Evolutionary conservation across 2,888 invertebrate species (phyloP).

Genomic region (Exephanes ischioxanthus): DNA sequence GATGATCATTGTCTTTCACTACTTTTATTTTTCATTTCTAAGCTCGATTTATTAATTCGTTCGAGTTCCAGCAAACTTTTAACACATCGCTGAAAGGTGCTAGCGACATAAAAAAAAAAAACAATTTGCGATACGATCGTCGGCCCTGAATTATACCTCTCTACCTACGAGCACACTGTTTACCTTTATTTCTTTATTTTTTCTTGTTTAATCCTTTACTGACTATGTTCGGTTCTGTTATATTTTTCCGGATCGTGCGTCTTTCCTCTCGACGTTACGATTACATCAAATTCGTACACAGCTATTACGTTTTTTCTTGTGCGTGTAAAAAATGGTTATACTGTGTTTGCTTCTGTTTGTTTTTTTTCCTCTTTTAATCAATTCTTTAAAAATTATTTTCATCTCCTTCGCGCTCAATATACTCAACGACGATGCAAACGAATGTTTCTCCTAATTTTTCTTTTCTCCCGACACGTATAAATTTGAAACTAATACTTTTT

Average conservation of each 20-base stretch:
- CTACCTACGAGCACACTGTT: constrained; percentile 68
- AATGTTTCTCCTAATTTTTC: constrained; percentile 39
- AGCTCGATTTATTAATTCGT: constrained; percentile 70
- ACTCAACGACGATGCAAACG: constrained; percentile 22
- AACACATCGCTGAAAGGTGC: constrained; percentile 32
- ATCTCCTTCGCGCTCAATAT: constrained; percentile 23
- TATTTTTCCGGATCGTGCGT: constrained; percentile 1
- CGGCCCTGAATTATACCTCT: constrained; percentile 59
- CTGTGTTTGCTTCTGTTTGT: constrained; percentile 30
- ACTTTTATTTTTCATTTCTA: constrained; percentile 53
- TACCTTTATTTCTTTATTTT: constrained; percentile 35
- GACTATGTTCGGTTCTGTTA: constrained; percentile 22
- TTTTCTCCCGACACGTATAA: constrained; percentile 36
- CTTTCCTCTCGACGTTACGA: constrained; percentile 56
- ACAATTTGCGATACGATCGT: constrained; percentile 65
- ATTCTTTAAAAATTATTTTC: constrained; percentile 9
- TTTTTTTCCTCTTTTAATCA: not conserved
- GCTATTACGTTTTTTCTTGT: constrained; percentile 65
- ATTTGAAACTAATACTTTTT: constrained; percentile 66
- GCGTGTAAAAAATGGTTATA: constrained; percentile 56
- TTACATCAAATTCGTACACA: constrained; percentile 59
- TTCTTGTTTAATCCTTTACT: constrained; percentile 20
- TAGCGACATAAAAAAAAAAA: constrained; percentile 36
- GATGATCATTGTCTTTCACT: constrained; percentile 43
- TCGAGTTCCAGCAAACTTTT: constrained; percentile 40